These are phyloP conservation scores for Rhimphoctona megacephalus DNA, from an alignment of 2,888 invertebrate genomes.

Conservation along the genomic window DNA sequence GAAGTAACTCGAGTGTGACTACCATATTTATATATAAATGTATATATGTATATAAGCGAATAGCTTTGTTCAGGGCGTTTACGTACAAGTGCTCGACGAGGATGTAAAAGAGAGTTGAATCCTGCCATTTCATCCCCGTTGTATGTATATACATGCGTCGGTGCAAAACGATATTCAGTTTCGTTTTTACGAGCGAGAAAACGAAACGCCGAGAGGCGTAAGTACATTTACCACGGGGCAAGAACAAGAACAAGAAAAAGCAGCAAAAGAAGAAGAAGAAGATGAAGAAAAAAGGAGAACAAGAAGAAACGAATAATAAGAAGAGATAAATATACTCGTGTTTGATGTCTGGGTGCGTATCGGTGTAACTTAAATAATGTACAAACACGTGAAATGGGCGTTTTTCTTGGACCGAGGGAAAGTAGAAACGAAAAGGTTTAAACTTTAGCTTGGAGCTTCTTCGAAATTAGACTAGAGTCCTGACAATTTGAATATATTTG, in stretches of 20 bases:
- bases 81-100: slow-evolving; percentile 46
- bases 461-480: slow-evolving; percentile 23
- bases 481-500: slow-evolving; percentile 18
- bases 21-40: slow-evolving; percentile 14
- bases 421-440: slow-evolving; percentile 4
- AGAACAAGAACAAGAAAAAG: slow-evolving; percentile 36
- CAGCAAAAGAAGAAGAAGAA: slow-evolving; percentile 5
- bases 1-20: slow-evolving; percentile 56
- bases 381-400: slow-evolving; percentile 23
- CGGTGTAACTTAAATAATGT: slow-evolving; percentile 1
- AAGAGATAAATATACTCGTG: slow-evolving; percentile 33
- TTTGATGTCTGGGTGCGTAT: slow-evolving; percentile 28
- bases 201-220: slow-evolving; percentile 73
- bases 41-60: neutral
- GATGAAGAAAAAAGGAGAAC: slow-evolving; percentile 21
- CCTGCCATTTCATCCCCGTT: slow-evolving; percentile 46
- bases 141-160: slow-evolving; percentile 45
- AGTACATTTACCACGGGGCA: slow-evolving; percentile 71
- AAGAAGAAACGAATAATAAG: slow-evolving; percentile 25
- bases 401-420: slow-evolving; percentile 6
- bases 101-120: slow-evolving; percentile 59
- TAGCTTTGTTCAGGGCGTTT: slow-evolving; percentile 20
- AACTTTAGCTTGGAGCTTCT: slow-evolving; percentile 26
- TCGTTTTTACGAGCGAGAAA: slow-evolving; percentile 82
- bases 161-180: slow-evolving; percentile 75